Percentiles rank a stretch among this genome's conserved stretches.
Conservation (phyloP, 2,113 vertebrate genomes). For the Anas platyrhynchos region DNA sequence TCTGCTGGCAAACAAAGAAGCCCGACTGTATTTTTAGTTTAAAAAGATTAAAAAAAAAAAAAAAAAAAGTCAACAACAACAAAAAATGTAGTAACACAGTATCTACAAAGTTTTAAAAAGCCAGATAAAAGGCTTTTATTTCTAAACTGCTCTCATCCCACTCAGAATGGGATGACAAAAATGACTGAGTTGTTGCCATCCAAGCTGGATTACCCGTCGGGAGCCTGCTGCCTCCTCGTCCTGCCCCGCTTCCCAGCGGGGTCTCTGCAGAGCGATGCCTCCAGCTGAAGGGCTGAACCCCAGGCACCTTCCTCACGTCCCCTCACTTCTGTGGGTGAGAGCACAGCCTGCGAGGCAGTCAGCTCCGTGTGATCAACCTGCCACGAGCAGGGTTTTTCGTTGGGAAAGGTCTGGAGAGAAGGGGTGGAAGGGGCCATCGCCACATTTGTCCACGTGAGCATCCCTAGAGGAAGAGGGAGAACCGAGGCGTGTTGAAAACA, state of each 20-base stretch:
- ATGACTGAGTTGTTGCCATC: not conserved
- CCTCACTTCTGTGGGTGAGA: not conserved
- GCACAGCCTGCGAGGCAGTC: not conserved
- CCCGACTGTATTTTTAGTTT: not conserved
- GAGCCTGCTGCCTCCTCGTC: not conserved
- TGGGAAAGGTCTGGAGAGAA: not conserved
- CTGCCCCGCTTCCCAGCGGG: not conserved
- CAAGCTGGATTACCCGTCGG: fast-evolving
- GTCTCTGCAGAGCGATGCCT: fast-evolving
- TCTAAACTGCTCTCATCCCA: not conserved
- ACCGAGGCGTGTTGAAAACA: not conserved
- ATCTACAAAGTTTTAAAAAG: not conserved
- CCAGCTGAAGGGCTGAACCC: not conserved
- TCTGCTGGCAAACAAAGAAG: not conserved
- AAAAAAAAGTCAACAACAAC: not conserved
- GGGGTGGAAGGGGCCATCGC: not conserved
- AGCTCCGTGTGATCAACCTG: not conserved
- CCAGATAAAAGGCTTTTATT: not conserved
- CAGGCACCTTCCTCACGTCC: fast-evolving
- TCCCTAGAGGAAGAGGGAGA: not conserved
- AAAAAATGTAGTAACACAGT: not conserved
- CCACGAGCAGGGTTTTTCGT: not conserved
- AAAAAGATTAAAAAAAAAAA: not conserved
- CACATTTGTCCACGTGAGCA: fast-evolving
- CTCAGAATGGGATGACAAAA: not conserved